Evolutionary conservation across 2,888 invertebrate species (phyloP), one percentile per base, ranked within the genome.

Genomic region (Agrypnus murinus): DNA sequence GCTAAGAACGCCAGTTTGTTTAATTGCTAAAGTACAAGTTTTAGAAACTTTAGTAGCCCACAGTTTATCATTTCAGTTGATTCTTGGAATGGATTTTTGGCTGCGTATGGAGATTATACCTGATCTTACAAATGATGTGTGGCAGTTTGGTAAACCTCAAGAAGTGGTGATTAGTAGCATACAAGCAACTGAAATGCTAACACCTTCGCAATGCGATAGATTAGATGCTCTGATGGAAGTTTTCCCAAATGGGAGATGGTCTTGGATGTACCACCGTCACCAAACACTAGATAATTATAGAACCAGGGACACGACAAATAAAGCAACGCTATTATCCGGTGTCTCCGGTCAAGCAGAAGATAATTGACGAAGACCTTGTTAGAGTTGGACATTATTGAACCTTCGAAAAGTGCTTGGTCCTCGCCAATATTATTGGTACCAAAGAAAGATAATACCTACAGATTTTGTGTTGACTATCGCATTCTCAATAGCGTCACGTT

Each of bases 401-500:
- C 12, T 2, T 43, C 43, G n/a, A 3, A 5, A 25, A 25, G 25
- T 25, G 25, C 25, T 5, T 81, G 79, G 79, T 75, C 76, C 8
- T 75, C 69, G 0, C 78, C 80, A 0, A n/a, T n/a, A n/a, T n/a
- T n/a, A 74, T 78, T 14, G 25, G 5, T 25, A 25, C 25, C 25
- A 2, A 25, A 25, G 5, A 25, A 25, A 25, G 25, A 25, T 5
- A 25, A 25, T 3, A 25, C 25, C 3, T 25, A 25, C 5, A 25
- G 25, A 5, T 25, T 25, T 25, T 25, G 25, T 5, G 2, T 25
- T 3, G 25, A 25, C 69, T 82, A 1, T 75, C 80, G 58, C 72
- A 78, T 55, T 73, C 55, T 83, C 0, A 84, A 82, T 60, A 43
- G 46, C 3, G 78, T 81, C 0, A 80, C 81, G 0, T 71, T 76